These are phyloP conservation scores for Xanthia icteritia DNA, from an alignment of 2,888 invertebrate species.

Conservation along the genomic window DNA sequence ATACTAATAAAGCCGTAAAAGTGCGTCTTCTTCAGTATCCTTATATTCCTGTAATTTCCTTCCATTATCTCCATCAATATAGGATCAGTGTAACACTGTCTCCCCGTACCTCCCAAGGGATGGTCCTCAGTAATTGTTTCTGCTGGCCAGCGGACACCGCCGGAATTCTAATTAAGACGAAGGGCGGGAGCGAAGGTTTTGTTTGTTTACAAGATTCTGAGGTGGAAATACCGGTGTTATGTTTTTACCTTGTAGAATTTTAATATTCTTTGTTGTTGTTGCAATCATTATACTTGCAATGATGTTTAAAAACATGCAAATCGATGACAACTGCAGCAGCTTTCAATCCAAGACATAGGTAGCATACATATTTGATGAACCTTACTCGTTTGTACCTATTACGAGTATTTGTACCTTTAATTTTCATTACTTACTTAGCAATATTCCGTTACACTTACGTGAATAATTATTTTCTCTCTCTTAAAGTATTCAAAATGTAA, in stretches of 20 bases:
- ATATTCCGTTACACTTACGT: background rate
- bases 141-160: constrained; percentile 19
- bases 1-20: background rate
- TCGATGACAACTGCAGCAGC: background rate
- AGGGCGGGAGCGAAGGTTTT: constrained; percentile 14
- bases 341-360: background rate
- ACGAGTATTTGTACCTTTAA: background rate
- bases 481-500: background rate
- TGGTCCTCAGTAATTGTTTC: constrained; percentile 58
- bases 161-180: constrained; percentile 53
- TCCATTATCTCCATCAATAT: constrained; percentile 36
- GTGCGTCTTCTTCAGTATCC: constrained; percentile 3
- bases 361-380: background rate
- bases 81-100: constrained; percentile 34
- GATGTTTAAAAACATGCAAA: background rate
- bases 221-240: background rate
- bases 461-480: background rate
- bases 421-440: too few species aligned
- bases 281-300: background rate
- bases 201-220: constrained; percentile 41
- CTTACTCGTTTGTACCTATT: background rate
- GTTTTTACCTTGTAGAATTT: background rate
- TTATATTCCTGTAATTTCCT: background rate
- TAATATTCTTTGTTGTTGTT: background rate
- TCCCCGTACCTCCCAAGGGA: constrained; percentile 13